A percentile compares a stretch with the other conserved stretches of the same genome.
Conservation (phyloP, 2,797 vertebrate species). For the Lycodopsis pacificus region DNA sequence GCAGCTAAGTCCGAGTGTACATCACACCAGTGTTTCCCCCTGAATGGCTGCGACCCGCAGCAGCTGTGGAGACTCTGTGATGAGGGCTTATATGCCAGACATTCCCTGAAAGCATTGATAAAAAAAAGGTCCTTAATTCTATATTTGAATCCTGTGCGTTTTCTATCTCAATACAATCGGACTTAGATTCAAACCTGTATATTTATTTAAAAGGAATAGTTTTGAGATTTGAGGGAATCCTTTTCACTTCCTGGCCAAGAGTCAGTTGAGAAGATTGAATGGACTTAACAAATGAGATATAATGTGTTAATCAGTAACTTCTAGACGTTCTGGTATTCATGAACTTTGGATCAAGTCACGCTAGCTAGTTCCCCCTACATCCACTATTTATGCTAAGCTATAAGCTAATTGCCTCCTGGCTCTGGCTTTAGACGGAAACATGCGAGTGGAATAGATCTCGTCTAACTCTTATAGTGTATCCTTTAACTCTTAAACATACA, state of each 20-base stretch:
- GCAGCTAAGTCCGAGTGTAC: slow-evolving; percentile 39
- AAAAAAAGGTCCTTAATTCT: slow-evolving; percentile 11
- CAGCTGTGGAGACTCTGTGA: slow-evolving; percentile 31
- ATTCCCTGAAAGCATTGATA: slow-evolving; percentile 19
- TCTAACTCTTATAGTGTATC: neutral
- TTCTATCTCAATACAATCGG: slow-evolving; percentile 1
- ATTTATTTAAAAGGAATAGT: neutral
- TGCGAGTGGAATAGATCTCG: neutral
- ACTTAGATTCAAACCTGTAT: neutral
- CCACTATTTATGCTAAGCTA: slow-evolving; percentile 1
- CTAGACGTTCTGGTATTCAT: neutral
- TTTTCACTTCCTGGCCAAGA: neutral
- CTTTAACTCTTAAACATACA: neutral
- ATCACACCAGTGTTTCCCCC: slow-evolving; percentile 52
- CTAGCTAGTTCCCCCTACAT: neutral
- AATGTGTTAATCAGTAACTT: neutral
- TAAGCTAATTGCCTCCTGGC: neutral
- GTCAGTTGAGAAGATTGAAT: neutral
- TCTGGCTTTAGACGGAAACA: neutral
- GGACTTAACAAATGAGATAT: neutral
- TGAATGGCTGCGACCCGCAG: slow-evolving; percentile 22
- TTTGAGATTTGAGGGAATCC: neutral
- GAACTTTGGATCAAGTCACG: neutral
- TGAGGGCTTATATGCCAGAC: neutral
- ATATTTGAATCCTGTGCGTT: neutral